These are phyloP conservation scores for Dendroctonus ponderosae DNA, from an alignment of 1,140 invertebrate genomes.

Conservation along the genomic window DNA sequence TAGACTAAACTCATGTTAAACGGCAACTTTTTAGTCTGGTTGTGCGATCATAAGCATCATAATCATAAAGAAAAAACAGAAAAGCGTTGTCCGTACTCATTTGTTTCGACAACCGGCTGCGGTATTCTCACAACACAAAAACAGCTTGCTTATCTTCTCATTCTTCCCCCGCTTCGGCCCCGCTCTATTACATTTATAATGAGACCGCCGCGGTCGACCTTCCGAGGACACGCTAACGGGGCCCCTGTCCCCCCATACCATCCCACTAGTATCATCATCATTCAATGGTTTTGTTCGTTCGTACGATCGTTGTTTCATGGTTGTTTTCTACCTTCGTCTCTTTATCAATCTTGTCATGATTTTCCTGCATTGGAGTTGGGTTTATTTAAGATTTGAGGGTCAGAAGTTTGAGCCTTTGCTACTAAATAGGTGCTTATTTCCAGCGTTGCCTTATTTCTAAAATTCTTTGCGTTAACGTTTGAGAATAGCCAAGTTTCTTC, in stretches of 20 bases:
- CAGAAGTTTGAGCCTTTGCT: too few relatives aligned
- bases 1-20: too few relatives aligned
- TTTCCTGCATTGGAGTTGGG: too few relatives aligned
- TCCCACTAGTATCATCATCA: not conserved
- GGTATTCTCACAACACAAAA: slow-evolving; percentile 10
- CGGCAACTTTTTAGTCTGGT: too few relatives aligned
- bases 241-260: not conserved
- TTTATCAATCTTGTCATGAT: too few relatives aligned
- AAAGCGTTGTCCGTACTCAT: not conserved
- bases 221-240: slow-evolving; percentile 35
- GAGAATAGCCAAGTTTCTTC: too few relatives aligned
- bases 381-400: too few relatives aligned
- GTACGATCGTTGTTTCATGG: too few relatives aligned
- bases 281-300: not conserved
- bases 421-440: too few relatives aligned
- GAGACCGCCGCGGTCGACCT: slow-evolving; percentile 36
- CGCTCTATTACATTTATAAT: slow-evolving; percentile 36
- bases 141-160: slow-evolving; percentile 6
- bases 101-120: slow-evolving; percentile 6
- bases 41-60: not conserved
- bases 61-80: not conserved
- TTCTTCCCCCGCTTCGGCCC: not conserved
- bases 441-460: too few relatives aligned
- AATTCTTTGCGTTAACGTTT: too few relatives aligned
- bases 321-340: too few relatives aligned